Percentiles rank a stretch among this genome's conserved stretches.
Conservation (phyloP, 1,140 invertebrate species). For the Aphidius gifuensis region DNA sequence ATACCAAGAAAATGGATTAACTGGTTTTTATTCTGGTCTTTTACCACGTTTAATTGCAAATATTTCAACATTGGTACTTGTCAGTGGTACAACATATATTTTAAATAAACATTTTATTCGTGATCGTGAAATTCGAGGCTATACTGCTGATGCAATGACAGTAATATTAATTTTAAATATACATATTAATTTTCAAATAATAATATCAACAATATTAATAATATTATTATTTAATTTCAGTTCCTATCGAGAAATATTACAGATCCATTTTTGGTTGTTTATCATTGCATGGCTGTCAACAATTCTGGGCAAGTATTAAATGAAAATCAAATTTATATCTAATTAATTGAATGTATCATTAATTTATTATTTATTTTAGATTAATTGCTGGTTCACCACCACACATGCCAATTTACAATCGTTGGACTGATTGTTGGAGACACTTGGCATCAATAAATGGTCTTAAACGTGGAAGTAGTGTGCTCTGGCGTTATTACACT, state of each 20-base stretch:
- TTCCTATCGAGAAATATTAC: constrained; percentile 73
- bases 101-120: constrained; percentile 77
- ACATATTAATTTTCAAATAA: not conserved
- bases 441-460: constrained; percentile 70
- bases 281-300: constrained; percentile 81
- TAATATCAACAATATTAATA: constrained; percentile 34
- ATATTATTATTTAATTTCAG: constrained; percentile 54
- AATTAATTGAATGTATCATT: not conserved
- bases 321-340: constrained; percentile 19
- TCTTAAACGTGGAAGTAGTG: constrained; percentile 78
- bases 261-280: constrained; percentile 84
- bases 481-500: constrained; percentile 77
- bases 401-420: constrained; percentile 73
- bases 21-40: constrained; percentile 81
- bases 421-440: constrained; percentile 77
- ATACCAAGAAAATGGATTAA: constrained; percentile 76
- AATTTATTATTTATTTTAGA: constrained; percentile 37
- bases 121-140: constrained; percentile 69
- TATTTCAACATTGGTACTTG: constrained; percentile 68
- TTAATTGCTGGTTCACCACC: constrained; percentile 74
- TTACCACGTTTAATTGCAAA: constrained; percentile 79
- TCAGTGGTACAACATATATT: constrained; percentile 70
- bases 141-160: constrained; percentile 57
- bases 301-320: constrained; percentile 61
- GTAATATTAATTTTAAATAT: constrained; percentile 44